Evolutionary conservation across 2,888 invertebrate species (phyloP).

Genomic region (Macrophya alboannulata): DNA sequence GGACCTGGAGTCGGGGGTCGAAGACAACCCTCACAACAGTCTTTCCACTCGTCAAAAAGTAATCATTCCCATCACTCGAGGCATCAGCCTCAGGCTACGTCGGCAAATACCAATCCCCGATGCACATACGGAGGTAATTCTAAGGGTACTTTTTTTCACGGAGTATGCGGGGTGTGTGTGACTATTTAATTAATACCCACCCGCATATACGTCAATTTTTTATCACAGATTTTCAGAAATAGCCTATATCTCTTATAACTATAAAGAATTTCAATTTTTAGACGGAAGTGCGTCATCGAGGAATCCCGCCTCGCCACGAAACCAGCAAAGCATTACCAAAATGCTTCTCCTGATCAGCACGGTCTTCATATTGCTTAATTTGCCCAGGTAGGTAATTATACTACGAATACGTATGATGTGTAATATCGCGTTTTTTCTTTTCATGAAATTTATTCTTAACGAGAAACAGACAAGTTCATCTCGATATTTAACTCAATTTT

Average conservation of each 20-base stretch:
- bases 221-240: neutral
- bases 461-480: neutral
- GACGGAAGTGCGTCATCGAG: constrained; percentile 80
- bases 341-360: constrained; percentile 86
- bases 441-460: neutral
- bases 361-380: constrained; percentile 84
- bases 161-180: neutral
- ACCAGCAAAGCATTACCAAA: constrained; percentile 85
- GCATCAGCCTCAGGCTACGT: constrained; percentile 67
- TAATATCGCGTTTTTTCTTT: neutral
- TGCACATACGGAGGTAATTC: constrained; percentile 52
- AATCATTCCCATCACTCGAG: constrained; percentile 73
- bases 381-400: constrained; percentile 82
- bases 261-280: constrained; percentile 64
- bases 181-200: neutral
- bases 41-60: constrained; percentile 77
- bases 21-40: constrained; percentile 77
- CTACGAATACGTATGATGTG: neutral
- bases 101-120: constrained; percentile 57
- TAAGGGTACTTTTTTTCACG: neutral
- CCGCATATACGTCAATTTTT: neutral
- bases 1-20: constrained; percentile 70
- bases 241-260: no score
- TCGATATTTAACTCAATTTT: neutral
- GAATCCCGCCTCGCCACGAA: constrained; percentile 80